A percentile compares a stretch with the other conserved stretches of the same genome.
These are phyloP conservation scores for Acrocera orbiculus DNA, from an alignment of 2,888 invertebrate genomes.

Conservation along the genomic window DNA sequence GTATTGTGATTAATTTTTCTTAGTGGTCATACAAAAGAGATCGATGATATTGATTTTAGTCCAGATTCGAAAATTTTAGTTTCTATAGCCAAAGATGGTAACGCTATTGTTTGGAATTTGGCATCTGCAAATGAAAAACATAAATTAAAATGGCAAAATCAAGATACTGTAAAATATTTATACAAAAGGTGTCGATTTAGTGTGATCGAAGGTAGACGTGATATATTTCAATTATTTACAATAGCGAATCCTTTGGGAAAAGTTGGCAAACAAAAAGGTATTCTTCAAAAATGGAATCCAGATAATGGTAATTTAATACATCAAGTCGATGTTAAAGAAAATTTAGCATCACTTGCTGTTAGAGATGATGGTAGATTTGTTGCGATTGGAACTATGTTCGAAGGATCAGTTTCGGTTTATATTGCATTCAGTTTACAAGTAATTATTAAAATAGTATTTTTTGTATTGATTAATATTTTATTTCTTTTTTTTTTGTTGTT, in stretches of 20 bases:
- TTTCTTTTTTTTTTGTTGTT: background rate
- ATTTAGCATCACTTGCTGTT: slow-evolving; percentile 68
- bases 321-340: slow-evolving; percentile 47
- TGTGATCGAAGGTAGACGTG: slow-evolving; percentile 46
- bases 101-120: slow-evolving; percentile 64
- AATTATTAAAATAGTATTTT: background rate
- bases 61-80: slow-evolving; percentile 57
- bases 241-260: slow-evolving; percentile 63
- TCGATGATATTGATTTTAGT: slow-evolving; percentile 87
- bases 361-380: slow-evolving; percentile 84
- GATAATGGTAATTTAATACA: slow-evolving; percentile 40
- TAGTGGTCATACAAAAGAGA: slow-evolving; percentile 68
- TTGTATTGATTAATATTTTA: background rate
- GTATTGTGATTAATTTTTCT: slow-evolving; percentile 1
- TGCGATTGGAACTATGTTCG: slow-evolving; percentile 85
- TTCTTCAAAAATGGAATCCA: slow-evolving; percentile 63
- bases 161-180: slow-evolving; percentile 60
- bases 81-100: slow-evolving; percentile 76
- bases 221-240: slow-evolving; percentile 51
- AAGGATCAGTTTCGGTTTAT: slow-evolving; percentile 78
- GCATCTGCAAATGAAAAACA: slow-evolving; percentile 44
- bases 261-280: slow-evolving; percentile 51
- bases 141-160: slow-evolving; percentile 57
- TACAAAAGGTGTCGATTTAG: slow-evolving; percentile 72
- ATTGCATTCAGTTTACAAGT: slow-evolving; percentile 83